Base-by-base conservation (phyloP, 2,888 invertebrate genomes). In the Drosophila bunnanda region DNA sequence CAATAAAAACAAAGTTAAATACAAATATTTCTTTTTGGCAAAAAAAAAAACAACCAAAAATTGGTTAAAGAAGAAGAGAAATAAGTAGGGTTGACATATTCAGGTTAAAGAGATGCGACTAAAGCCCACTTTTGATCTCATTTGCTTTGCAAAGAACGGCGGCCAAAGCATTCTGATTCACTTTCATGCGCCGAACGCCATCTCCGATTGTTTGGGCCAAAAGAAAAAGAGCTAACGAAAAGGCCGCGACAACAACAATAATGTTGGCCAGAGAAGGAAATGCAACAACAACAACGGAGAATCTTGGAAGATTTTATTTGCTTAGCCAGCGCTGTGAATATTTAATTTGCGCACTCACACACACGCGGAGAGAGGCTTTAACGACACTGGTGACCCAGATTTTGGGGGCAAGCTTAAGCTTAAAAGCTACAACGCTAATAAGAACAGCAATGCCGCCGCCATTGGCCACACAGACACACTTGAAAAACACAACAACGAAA, bases 51-150 rank as follows among this genome's bases (percentile, higher is more conserved):
- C 17, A 48, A 15, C 10, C 17, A 13, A 17, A 8, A 32, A 32
- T 55, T 39, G 39, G 46, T 28, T 41, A 36, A 34, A 48, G 41
- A 48, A 65, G 65, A 39, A 53, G 34, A 46, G 32, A 10, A 13
- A 34, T 64, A 67, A 67, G 54, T 54, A 48, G 59, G 68, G 69
- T 69, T 74, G 77, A 77, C 79, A 78, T 79, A 87, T 86, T 87
- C 53, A 77, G 85, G 85, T 85, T 86, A 88, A 86, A 82, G 69
- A 88, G 82, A 82, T 86, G 81, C 82, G 76, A 77, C 78, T 77
- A 79, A 84, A 88, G 77, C 82, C 88, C 79, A 86, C 85, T 88
- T 88, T 86, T 86, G 81, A 83, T 86, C 83, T 86, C 82, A 88
- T 86, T 85, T 88, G 79, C 75, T 79, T 82, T 77, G 76, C 82